These are phyloP conservation scores for Carassius auratus DNA, from an alignment of 2,113 vertebrate genomes.

Conservation along the genomic window DNA sequence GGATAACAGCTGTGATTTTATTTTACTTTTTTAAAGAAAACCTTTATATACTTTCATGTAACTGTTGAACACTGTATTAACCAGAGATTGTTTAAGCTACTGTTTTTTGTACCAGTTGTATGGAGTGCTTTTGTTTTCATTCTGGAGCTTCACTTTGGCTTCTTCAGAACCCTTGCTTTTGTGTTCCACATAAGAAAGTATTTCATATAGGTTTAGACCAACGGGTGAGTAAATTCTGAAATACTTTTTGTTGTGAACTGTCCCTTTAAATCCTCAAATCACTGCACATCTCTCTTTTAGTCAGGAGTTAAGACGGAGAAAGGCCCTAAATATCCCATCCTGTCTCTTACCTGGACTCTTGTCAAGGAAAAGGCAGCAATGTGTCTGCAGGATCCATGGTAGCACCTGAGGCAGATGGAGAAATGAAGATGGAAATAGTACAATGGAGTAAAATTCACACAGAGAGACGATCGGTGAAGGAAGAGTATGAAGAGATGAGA, in stretches of 20 bases:
- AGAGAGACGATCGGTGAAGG: conserved; percentile 51
- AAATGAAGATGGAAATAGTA: conserved; percentile 70
- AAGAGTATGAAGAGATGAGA: conserved; percentile 49
- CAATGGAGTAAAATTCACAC: conserved; percentile 70
- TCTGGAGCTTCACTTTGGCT: neutral
- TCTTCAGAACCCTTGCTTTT: neutral
- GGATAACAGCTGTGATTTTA: too few species aligned
- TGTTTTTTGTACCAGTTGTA: neutral
- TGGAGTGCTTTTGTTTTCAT: neutral
- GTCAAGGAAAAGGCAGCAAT: conserved; percentile 78
- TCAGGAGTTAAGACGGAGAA: neutral
- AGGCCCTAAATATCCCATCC: conserved; percentile 28
- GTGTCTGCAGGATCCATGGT: conserved; percentile 79
- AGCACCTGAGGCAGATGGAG: conserved; percentile 79
- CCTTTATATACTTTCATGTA: too few species aligned
- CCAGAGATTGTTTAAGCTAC: too few species aligned
- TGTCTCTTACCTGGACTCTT: conserved; percentile 75
- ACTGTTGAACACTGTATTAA: too few species aligned
- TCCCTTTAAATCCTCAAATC: conserved; percentile 23
- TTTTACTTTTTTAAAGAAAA: too few species aligned
- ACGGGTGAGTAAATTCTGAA: neutral
- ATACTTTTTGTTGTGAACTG: neutral
- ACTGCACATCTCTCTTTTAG: neutral
- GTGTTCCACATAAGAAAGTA: neutral
- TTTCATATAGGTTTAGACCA: neutral